Percentiles rank a stretch among this genome's conserved stretches.
Evolutionary conservation across 2,113 vertebrate genomes (phyloP).

Genomic region (Seriola aureovittata): DNA sequence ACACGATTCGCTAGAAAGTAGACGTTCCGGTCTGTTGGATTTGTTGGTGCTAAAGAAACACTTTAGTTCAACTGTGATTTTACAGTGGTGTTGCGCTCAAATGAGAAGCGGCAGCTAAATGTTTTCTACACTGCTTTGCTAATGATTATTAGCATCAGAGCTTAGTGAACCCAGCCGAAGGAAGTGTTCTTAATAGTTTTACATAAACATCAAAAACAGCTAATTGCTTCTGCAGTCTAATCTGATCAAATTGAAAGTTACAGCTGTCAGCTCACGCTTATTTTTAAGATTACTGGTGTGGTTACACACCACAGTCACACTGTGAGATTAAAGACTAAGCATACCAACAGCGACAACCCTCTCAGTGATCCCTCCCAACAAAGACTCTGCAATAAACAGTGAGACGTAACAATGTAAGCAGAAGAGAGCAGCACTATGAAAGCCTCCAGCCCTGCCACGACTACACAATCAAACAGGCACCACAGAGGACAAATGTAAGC

Average conservation of each 20-base stretch:
- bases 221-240: neutral
- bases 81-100: too few relatives aligned
- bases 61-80: too few relatives aligned
- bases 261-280: too few relatives aligned
- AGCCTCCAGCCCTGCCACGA: neutral
- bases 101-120: too few relatives aligned
- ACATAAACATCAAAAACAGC: neutral
- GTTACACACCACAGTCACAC: neutral
- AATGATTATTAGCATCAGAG: too few relatives aligned
- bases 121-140: too few relatives aligned
- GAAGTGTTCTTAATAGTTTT: neutral
- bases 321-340: conserved; percentile 50
- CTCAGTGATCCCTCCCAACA: conserved; percentile 41
- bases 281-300: neutral
- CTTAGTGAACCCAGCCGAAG: too few relatives aligned
- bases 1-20: too few relatives aligned
- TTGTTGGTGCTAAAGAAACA: too few relatives aligned
- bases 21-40: too few relatives aligned
- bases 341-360: conserved; percentile 26
- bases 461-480: conserved; percentile 28
- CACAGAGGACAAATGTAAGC: neutral
- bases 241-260: neutral
- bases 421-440: conserved; percentile 9
- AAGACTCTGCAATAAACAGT: conserved; percentile 46
- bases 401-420: conserved; percentile 45